Evolutionary conservation across 2,797 vertebrate genomes (phyloP).

Genomic region (Karalla daura): DNA sequence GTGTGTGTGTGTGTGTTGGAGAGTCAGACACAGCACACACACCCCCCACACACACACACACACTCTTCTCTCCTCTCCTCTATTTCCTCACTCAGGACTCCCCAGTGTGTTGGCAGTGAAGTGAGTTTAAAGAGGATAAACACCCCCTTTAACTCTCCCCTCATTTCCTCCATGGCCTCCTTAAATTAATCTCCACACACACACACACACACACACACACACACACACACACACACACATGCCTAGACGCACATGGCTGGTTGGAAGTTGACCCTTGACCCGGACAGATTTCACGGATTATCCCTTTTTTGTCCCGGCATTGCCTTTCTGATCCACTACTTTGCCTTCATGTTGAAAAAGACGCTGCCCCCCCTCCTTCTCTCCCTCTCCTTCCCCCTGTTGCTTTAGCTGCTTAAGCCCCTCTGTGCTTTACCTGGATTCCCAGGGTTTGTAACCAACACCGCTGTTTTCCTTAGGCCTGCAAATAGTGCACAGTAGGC

Average conservation of each 20-base stretch:
- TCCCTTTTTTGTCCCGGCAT: constrained; percentile 88
- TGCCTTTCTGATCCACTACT: constrained; percentile 89
- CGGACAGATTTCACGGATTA: constrained; percentile 94
- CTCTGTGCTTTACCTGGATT: constrained; percentile 88
- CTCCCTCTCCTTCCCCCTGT: constrained; percentile 39
- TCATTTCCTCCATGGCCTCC: constrained; percentile 71
- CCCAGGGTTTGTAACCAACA: constrained; percentile 58
- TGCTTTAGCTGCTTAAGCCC: constrained; percentile 88
- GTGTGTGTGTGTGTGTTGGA: constrained; percentile 32
- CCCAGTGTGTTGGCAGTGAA: constrained; percentile 70
- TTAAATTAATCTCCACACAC: constrained; percentile 62
- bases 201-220: constrained; percentile 46
- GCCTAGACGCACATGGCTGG: constrained; percentile 88
- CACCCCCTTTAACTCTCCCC: constrained; percentile 69
- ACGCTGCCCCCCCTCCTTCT: constrained; percentile 36
- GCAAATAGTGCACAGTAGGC: constrained; percentile 77
- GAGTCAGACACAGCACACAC: constrained; percentile 22
- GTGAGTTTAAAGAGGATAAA: constrained; percentile 79
- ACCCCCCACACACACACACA: constrained; percentile 15
- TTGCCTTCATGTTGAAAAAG: constrained; percentile 89
- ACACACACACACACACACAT: constrained; percentile 52
- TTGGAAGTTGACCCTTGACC: constrained; percentile 92
- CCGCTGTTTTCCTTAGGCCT: constrained; percentile 73
- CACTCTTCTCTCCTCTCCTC: not conserved
- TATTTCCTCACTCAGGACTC: constrained; percentile 58